A percentile compares a stretch with the other conserved stretches of the same genome.
phyloP scores from a whole-genome alignment of 2,888 invertebrate species.

The Onthophagus sagittarius region DNA sequence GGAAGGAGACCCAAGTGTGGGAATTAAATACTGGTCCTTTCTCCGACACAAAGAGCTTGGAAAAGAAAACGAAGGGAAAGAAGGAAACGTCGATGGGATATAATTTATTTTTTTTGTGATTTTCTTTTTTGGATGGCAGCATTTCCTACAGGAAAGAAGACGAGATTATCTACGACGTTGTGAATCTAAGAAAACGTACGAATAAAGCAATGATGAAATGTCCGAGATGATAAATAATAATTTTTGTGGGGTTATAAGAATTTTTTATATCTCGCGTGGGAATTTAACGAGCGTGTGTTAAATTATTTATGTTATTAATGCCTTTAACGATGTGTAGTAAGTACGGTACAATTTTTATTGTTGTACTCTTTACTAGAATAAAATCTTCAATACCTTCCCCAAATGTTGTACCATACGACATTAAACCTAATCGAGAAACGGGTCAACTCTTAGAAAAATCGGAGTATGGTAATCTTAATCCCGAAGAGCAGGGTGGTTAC shows the following conservation, averaged over 20 bases:
- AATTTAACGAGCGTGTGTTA: too few species aligned
- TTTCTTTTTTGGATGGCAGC: neutral
- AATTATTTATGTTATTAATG: too few species aligned
- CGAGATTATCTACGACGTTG: neutral
- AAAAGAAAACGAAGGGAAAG: neutral
- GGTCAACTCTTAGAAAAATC: conserved; percentile 58
- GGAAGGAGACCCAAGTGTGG: neutral
- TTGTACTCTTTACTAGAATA: neutral
- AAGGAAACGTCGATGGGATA: neutral
- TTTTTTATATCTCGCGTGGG: neutral
- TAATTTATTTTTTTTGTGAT: neutral
- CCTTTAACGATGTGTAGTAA: neutral
- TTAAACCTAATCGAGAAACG: conserved; percentile 49
- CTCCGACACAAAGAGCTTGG: neutral
- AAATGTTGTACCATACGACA: neutral
- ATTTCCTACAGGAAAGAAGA: neutral
- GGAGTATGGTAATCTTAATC: conserved; percentile 61
- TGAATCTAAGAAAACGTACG: neutral
- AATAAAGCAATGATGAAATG: neutral
- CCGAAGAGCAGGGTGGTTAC: conserved; percentile 75
- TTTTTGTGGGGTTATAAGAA: neutral
- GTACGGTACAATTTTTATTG: neutral
- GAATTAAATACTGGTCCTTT: neutral
- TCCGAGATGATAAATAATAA: neutral
- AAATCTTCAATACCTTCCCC: neutral